Evolutionary conservation across 2,888 invertebrate species (phyloP).

Genomic region (Hypolimnas misippus): DNA sequence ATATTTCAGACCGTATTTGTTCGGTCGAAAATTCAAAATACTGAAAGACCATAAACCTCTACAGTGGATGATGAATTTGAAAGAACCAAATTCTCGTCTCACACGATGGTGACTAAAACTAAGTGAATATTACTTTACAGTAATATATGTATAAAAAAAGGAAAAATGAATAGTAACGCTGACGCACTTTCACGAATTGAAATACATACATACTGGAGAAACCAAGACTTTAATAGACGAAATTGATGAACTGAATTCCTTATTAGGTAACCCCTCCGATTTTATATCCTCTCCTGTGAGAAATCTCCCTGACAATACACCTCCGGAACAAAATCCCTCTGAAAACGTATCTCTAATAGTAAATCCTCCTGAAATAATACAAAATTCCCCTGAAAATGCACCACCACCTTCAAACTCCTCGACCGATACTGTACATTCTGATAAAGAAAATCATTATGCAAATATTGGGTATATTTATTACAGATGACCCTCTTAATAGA

Average conservation of each 20-base stretch:
- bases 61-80: too few species aligned
- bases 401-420: too few species aligned
- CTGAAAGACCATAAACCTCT: background rate
- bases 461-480: conserved; percentile 26
- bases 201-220: conserved; percentile 32
- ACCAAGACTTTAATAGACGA: conserved; percentile 7
- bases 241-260: too few species aligned
- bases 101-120: too few species aligned
- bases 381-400: too few species aligned
- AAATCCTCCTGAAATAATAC: too few species aligned
- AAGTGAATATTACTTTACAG: conserved; percentile 7
- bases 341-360: background rate
- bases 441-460: conserved; percentile 5
- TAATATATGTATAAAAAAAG: background rate
- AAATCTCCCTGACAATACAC: too few species aligned
- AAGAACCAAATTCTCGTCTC: too few species aligned
- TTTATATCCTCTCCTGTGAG: too few species aligned
- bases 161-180: background rate
- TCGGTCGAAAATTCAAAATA: background rate
- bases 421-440: conserved; percentile 27
- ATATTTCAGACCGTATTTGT: too few species aligned
- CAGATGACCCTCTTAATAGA: conserved; percentile 31
- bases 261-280: too few species aligned
- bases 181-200: conserved; percentile 55
- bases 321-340: background rate